phyloP scores from a whole-genome alignment of 2,113 vertebrate genomes.

The Clarias gariepinus region DNA sequence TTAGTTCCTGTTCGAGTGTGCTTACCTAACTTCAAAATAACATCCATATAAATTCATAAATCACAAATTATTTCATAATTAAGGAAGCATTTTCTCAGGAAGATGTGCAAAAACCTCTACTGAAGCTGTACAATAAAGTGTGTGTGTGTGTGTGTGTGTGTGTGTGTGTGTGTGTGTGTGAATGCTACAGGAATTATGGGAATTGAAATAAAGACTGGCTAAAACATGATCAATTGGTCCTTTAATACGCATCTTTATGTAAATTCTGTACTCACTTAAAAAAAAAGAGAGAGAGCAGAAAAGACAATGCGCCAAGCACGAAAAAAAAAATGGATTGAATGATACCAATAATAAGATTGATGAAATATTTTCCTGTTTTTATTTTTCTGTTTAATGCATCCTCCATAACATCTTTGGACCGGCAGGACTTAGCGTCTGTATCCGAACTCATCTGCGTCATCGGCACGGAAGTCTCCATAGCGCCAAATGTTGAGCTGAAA shows the following conservation, averaged over 20 bases:
- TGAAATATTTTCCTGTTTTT: conserved; percentile 38
- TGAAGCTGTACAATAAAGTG: conserved; percentile 39
- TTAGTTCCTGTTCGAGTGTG: conserved; percentile 60
- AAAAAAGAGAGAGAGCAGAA: conserved; percentile 26
- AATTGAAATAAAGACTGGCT: conserved; percentile 27
- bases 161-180: neutral
- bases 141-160: neutral
- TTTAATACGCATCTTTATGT: conserved; percentile 34
- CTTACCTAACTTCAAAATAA: conserved; percentile 65
- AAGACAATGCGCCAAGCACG: conserved; percentile 55
- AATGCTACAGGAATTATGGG: conserved; percentile 13
- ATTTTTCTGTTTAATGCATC: conserved; percentile 44
- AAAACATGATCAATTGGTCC: conserved; percentile 46
- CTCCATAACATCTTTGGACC: conserved; percentile 58
- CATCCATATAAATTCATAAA: conserved; percentile 67
- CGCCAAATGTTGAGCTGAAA: conserved; percentile 90
- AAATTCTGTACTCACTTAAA: conserved; percentile 24
- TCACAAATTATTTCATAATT: conserved; percentile 54
- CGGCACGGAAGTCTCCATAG: conserved; percentile 90
- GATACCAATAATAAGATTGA: conserved; percentile 47
- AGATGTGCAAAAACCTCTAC: conserved; percentile 48
- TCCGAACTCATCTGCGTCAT: conserved; percentile 88
- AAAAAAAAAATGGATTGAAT: conserved; percentile 46
- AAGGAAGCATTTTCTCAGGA: conserved; percentile 66
- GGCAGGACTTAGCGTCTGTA: conserved; percentile 74